Evolutionary conservation across 2,113 vertebrate species (phyloP), one percentile per base, ranked within the genome.

Genomic region (Cyrtonyx montezumae): DNA sequence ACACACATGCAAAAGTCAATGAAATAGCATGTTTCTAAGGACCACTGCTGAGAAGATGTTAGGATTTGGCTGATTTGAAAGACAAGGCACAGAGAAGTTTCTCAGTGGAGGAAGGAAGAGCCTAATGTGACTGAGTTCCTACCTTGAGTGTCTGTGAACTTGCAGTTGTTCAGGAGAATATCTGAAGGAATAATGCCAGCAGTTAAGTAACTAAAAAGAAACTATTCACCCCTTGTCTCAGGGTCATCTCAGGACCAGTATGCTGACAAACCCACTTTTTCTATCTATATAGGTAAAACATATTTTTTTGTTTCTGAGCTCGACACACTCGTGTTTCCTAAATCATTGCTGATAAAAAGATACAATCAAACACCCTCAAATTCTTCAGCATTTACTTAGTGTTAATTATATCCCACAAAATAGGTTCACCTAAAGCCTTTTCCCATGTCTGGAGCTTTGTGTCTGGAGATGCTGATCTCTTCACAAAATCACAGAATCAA

Each of bases 371-470:
- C 30, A 11, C 3, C 2, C 18, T 59, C 22, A 22, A 77, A 78
- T 32, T 46, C 6, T 30, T 46, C 74, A 53, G 34, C 40, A 36
- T 71, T 78, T 70, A 58, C 32, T 71, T 59, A 28, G 36, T 37
- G 26, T 73, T 36, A 58, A 43, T 36, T 68, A 30, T 0, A 0
- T 37, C 19, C 37, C 37, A 36, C 26, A 48, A 45, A 62, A 53
- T 0, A 53, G 3, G 2, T 32, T 68, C 37, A 42, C 5, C 7
- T 55, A 9, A 66, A 11, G 9, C 25, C 8, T 51, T 10, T 7
- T 34, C 34, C 83, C 69, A 26, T 56, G 6, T 40, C 66, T 74
- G 45, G 71, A 32, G 2, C 4, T 56, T 73, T 59, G 10, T 56
- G 25, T 34, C 22, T 7, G 0, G 49, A 21, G 25, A 19, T 20